Percentiles rank a stretch among this genome's conserved stretches.
phyloP scores from a whole-genome alignment of 2,113 vertebrate genomes.

The Poicephalus gulielmi region DNA sequence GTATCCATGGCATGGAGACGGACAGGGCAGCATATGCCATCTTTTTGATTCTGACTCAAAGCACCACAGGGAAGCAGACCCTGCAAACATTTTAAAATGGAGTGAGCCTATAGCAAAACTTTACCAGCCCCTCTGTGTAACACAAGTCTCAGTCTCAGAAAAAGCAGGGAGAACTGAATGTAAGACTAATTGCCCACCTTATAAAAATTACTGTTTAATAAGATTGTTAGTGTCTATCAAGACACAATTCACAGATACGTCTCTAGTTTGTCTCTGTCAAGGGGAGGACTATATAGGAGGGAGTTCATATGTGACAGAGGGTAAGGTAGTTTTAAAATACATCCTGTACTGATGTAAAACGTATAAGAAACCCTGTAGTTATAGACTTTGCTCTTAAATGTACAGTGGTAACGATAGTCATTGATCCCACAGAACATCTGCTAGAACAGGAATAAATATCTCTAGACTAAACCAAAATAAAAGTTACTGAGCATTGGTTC shows the following conservation, averaged over 20 bases:
- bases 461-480: not conserved
- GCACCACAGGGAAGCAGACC: not conserved
- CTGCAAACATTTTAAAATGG: not conserved
- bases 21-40: not conserved
- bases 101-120: not conserved
- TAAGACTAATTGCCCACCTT: not conserved
- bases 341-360: not conserved
- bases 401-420: not conserved
- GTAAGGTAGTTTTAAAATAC: not conserved
- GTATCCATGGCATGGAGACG: no score
- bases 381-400: not conserved
- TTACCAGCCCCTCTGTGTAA: not conserved
- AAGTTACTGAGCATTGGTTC: not conserved
- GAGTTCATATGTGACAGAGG: not conserved
- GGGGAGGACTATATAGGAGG: not conserved
- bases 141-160: not conserved
- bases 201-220: not conserved
- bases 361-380: not conserved
- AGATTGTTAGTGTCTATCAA: not conserved
- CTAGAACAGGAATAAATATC: not conserved
- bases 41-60: not conserved
- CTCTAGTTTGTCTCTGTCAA: not conserved
- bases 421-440: not conserved
- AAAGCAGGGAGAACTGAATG: not conserved
- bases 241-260: not conserved